Evolutionary conservation across 2,113 vertebrate genomes (phyloP).

Genomic region (Camelus bactrianus): DNA sequence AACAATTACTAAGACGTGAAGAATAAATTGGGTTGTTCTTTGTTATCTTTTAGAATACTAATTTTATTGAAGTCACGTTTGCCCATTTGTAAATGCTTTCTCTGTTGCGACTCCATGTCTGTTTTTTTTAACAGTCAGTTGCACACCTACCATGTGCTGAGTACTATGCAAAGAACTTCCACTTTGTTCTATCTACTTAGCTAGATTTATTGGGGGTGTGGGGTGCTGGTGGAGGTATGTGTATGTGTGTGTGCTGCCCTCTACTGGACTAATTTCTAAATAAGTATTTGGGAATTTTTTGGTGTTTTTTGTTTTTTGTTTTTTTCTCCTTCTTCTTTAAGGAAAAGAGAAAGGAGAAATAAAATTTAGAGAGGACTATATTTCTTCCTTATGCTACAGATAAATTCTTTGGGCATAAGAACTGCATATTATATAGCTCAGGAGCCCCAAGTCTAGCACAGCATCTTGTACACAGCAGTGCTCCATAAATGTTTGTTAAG

Average conservation of each 20-base stretch:
- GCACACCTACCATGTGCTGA: neutral
- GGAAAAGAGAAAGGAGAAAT: neutral
- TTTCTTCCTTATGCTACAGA: constrained; percentile 18
- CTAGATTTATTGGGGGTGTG: neutral
- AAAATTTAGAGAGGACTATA: neutral
- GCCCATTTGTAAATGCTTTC: constrained; percentile 54
- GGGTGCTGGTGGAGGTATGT: neutral
- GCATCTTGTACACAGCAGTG: neutral
- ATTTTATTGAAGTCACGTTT: constrained; percentile 71
- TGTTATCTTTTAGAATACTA: constrained; percentile 63
- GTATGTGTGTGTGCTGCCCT: constrained; percentile 59
- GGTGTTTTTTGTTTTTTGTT: too few species aligned
- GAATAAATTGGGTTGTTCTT: constrained; percentile 71
- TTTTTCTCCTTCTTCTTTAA: neutral
- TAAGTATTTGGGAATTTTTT: neutral
- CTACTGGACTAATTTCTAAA: constrained; percentile 67
- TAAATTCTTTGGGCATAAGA: neutral
- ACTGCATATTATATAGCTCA: neutral
- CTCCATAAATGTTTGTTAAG: constrained; percentile 7
- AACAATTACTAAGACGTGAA: constrained; percentile 71
- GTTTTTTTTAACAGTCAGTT: neutral
- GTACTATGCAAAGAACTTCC: neutral
- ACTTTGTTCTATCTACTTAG: neutral
- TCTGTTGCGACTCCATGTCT: neutral
- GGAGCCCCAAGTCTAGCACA: neutral